Conservation (phyloP, 2,888 invertebrate genomes). For the Patella caerulea region DNA sequence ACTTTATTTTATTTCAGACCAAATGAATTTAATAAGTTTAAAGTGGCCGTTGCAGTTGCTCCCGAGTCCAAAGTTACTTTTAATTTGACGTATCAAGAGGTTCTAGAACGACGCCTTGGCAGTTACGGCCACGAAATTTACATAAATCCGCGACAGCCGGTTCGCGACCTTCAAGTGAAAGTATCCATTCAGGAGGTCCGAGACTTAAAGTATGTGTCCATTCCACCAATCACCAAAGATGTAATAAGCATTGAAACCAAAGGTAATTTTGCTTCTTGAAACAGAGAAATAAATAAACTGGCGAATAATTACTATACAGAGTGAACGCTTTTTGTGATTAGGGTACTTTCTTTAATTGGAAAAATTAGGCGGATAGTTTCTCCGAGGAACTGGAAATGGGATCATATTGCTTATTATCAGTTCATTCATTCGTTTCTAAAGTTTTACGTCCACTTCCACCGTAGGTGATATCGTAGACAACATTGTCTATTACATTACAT, state of each 20-base stretch:
- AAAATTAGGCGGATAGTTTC: too few species aligned
- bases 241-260: slow-evolving; percentile 30
- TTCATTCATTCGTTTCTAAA: too few species aligned
- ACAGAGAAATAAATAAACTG: slow-evolving; percentile 31
- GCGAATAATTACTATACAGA: slow-evolving; percentile 8
- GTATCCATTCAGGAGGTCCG: slow-evolving; percentile 79
- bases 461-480: too few species aligned
- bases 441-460: too few species aligned
- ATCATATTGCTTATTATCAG: too few species aligned
- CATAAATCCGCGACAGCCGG: slow-evolving; percentile 78
- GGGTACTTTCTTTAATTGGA: too few species aligned
- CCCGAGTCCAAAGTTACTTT: slow-evolving; percentile 78
- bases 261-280: slow-evolving; percentile 27
- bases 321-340: too few species aligned
- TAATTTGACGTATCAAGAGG: slow-evolving; percentile 82
- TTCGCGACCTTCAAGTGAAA: slow-evolving; percentile 78
- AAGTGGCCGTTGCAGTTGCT: slow-evolving; percentile 78
- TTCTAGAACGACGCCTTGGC: slow-evolving; percentile 78
- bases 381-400: too few species aligned
- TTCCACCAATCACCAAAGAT: slow-evolving; percentile 52
- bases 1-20: slow-evolving; percentile 44
- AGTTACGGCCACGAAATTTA: slow-evolving; percentile 81
- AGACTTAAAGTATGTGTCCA: slow-evolving; percentile 69
- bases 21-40: slow-evolving; percentile 59
- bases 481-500: too few species aligned